Base-by-base conservation (phyloP, 2,113 vertebrate species). In the Campylomormyrus tamandua region DNA sequence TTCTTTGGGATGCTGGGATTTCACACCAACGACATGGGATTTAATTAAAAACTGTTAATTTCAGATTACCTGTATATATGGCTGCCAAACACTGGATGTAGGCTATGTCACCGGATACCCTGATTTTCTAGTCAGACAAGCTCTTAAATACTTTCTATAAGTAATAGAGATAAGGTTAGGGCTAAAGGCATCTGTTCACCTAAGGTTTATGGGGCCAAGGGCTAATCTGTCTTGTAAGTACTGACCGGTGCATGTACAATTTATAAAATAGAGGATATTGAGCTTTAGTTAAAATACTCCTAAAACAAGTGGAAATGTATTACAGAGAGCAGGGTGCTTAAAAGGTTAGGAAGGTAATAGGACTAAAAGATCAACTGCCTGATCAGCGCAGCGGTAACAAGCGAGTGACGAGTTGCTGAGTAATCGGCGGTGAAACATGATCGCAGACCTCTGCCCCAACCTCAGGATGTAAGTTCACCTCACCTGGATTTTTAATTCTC, bases 401-500 rank as follows among this genome's bases (percentile, higher is more conserved):
- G 93, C 95, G 96, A 97, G 80, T 96, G 97, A 97, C 96, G 97
- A 92, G 91, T 90, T 92, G 95, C 93, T 91, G 91, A 94, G 92
- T 94, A 94, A 92, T 95, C 93, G 95, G 89, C 89, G 92, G 92
- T 93, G 96, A 95, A 95, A 97, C 95, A 92, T 92, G 91, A 96
- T 91, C 93, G 93, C 88, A 92, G 93, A 91, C 93, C 95, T 95
- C 95, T 96, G 94, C 94, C 93, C 92, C 92, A 96, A 95, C 95
- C 95, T 92, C 42, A 91, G 93, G 95, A 95, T 94, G 92, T 92
- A 94, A 94, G 92, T 95, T 91, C 92, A 88, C 90, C 83, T 95
- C 93, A 94, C 94, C 96, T 95, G 95, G 94, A 95, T 95, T 93
- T 93, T 95, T 96, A 94, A 95, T 94, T 95, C 93, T 93, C 95